Base-by-base conservation (phyloP, 2,113 vertebrate genomes). In the Bufo gargarizans region DNA sequence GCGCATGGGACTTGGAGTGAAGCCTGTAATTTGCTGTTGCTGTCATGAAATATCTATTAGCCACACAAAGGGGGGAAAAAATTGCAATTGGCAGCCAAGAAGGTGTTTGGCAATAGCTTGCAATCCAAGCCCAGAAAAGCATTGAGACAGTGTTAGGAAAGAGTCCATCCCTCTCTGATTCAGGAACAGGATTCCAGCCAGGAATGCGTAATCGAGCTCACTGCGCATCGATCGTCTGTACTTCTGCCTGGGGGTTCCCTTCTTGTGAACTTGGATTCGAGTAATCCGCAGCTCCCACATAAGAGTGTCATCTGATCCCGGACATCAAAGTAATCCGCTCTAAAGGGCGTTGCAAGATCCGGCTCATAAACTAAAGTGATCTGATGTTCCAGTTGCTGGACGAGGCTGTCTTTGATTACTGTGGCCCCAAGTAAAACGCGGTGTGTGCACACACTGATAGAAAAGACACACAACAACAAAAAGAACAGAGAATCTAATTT, bases 151-250 rank as follows among this genome's bases (percentile, higher is more conserved):
- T 91, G 89, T 90, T 89, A 90, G 89, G 61, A 78, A 19, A 78
- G 85, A 93, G 93, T 94, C 94, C 93, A 87, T 92, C 94, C 93
- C 93, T 93, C 92, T 92, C 91, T 94, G 92, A 92, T 94, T 91
- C 33, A 33, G 92, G 93, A 93, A 87, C 95, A 94, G 95, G 95
- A 94, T 94, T 96, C 94, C 95, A 94, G 95, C 94, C 94, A 98
- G 97, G 97, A 95, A 96, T 94, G 95, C 95, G 92, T 97, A 97
- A 98, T 98, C 97, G 96, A 97, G 95, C 96, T 91, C 96, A 93
- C 94, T 97, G 96, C 95, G 95, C 96, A 97, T 98, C 97, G 97
- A 98, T 97, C 94, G 94, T 89, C 91, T 91, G 89, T 90, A 91
- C 84, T 91, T 74, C 86, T 63, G 86, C 90, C 86, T 61, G 88